A percentile compares a stretch with the other conserved stretches of the same genome.
These are phyloP conservation scores for Phrynocephalus forsythii DNA, from an alignment of 2,797 vertebrate species.

Conservation along the genomic window DNA sequence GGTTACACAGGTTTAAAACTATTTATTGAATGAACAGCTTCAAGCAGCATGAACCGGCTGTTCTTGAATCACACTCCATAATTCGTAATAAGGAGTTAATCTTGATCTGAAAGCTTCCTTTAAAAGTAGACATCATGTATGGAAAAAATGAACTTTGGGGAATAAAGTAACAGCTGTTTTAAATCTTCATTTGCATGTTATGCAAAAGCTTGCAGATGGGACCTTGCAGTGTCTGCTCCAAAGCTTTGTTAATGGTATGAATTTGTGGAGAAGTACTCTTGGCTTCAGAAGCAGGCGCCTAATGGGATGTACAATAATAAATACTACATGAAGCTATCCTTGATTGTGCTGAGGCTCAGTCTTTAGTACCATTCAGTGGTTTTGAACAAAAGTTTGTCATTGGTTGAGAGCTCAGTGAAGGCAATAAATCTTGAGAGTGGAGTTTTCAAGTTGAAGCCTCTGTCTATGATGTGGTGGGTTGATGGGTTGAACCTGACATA, in stretches of 20 bases:
- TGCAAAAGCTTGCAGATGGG: constrained; percentile 63
- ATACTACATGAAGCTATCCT: constrained; percentile 39
- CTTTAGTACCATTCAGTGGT: constrained; percentile 37
- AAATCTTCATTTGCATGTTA: constrained; percentile 66
- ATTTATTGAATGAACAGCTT: constrained; percentile 43
- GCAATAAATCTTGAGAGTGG: constrained; percentile 1
- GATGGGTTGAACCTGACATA: background rate
- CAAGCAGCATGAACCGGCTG: constrained; percentile 34
- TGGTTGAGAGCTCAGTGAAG: constrained; percentile 22
- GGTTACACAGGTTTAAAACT: constrained; percentile 23
- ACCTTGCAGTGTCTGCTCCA: constrained; percentile 61
- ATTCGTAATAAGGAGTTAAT: constrained; percentile 32
- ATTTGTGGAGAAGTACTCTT: constrained; percentile 45
- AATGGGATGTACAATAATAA: constrained; percentile 54
- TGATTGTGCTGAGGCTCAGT: constrained; percentile 42
- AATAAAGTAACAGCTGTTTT: constrained; percentile 59
- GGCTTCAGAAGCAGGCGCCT: constrained; percentile 52
- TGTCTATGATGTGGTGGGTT: background rate
- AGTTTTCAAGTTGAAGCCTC: background rate
- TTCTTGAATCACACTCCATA: constrained; percentile 38
- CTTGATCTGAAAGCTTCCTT: constrained; percentile 49
- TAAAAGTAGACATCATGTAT: constrained; percentile 29
- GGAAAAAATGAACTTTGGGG: constrained; percentile 52
- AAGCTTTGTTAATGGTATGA: constrained; percentile 56
- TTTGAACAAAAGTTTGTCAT: constrained; percentile 13